Percentiles rank a stretch among this genome's conserved stretches.
These are phyloP conservation scores for Catharus fuscescens DNA, from an alignment of 2,113 vertebrate species.

Conservation along the genomic window DNA sequence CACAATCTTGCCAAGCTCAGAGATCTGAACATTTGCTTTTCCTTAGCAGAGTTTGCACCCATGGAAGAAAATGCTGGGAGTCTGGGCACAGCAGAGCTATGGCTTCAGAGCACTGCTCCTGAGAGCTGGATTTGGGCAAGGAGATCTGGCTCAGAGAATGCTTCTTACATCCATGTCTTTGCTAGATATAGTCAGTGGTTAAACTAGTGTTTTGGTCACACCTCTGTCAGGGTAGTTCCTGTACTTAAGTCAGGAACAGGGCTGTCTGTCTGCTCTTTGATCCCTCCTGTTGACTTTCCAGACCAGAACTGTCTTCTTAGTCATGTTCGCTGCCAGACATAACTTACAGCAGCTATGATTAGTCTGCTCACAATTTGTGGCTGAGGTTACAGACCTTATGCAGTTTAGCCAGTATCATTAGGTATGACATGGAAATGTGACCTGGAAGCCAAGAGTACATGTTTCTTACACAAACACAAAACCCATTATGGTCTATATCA, in stretches of 20 bases:
- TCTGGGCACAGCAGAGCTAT: not conserved
- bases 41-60: not conserved
- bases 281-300: slow-evolving; percentile 11
- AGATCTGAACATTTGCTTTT: not conserved
- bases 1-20: not conserved
- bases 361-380: slow-evolving; percentile 20
- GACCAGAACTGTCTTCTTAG: slow-evolving; percentile 24
- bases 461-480: not conserved
- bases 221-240: not conserved
- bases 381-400: not conserved
- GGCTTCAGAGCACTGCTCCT: not conserved
- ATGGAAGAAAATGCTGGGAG: not conserved
- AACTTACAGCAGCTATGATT: not conserved
- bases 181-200: not conserved
- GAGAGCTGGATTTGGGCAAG: not conserved
- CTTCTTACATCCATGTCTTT: not conserved
- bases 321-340: slow-evolving; percentile 25
- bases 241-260: not conserved
- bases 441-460: not conserved
- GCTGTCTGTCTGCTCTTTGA: not conserved
- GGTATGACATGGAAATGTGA: not conserved
- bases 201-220: not conserved
- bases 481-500: not conserved
- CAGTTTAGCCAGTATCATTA: not conserved
- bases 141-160: not conserved